A percentile compares a stretch with the other conserved stretches of the same genome.
phyloP scores from a whole-genome alignment of 2,113 vertebrate genomes.

The Dryoscopus gambensis region DNA sequence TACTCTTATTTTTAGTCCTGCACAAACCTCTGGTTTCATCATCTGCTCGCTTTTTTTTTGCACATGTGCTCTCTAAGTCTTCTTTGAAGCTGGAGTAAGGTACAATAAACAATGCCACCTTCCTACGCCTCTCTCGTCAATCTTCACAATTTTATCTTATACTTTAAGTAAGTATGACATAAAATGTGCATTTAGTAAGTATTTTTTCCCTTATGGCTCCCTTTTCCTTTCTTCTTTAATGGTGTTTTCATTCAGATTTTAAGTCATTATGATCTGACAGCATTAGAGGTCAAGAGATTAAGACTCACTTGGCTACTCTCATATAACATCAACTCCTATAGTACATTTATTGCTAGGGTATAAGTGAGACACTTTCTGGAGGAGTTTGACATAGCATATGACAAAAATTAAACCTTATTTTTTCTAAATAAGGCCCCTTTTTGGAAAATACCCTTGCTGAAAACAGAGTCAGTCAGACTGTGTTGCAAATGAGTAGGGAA shows the following conservation, averaged over 20 bases:
- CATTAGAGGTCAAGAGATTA: neutral
- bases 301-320: neutral
- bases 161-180: neutral
- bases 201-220: neutral
- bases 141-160: neutral
- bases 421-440: neutral
- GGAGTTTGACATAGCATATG: neutral
- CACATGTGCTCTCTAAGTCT: neutral
- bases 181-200: neutral
- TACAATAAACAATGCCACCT: neutral
- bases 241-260: neutral
- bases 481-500: neutral
- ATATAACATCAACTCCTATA: neutral
- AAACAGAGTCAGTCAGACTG: neutral
- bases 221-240: neutral
- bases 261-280: neutral
- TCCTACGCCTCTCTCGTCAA: neutral
- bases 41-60: neutral
- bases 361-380: neutral
- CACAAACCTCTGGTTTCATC: neutral
- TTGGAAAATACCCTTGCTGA: neutral
- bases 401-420: neutral
- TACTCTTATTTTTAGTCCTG: neutral
- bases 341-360: neutral
- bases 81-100: neutral